Percentiles rank a stretch among this genome's conserved stretches.
phyloP scores from a whole-genome alignment of 2,888 invertebrate species.

The Callosobruchus maculatus region DNA sequence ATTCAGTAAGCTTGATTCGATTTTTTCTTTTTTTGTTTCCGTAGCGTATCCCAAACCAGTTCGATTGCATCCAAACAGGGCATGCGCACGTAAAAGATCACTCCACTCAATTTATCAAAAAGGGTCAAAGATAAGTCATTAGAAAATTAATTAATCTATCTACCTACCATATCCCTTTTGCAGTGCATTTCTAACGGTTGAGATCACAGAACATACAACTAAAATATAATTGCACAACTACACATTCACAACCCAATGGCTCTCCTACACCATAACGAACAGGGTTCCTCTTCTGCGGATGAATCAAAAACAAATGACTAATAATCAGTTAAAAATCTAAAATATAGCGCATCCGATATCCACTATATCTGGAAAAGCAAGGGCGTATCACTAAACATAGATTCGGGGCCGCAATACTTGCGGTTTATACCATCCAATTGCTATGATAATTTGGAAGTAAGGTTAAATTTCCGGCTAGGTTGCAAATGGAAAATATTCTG shows the following conservation, averaged over 20 bases:
- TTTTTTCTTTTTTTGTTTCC: too few relatives aligned
- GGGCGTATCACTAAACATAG: neutral
- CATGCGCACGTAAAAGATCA: too few relatives aligned
- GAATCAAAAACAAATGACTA: slow-evolving; percentile 15
- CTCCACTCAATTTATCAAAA: too few relatives aligned
- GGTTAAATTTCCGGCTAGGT: too few relatives aligned
- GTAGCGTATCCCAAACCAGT: too few relatives aligned
- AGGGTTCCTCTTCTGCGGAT: slow-evolving; percentile 4
- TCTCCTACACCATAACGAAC: neutral
- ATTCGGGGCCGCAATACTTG: neutral
- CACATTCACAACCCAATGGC: slow-evolving; percentile 1
- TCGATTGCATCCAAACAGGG: too few relatives aligned
- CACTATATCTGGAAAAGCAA: neutral
- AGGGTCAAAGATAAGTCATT: too few relatives aligned
- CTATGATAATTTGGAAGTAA: too few relatives aligned
- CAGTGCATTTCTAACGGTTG: neutral
- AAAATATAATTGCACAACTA: neutral
- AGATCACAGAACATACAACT: neutral
- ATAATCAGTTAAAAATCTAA: slow-evolving; percentile 13
- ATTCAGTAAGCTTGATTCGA: too few relatives aligned
- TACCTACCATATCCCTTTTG: neutral
- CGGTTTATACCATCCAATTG: too few relatives aligned
- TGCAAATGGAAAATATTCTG: too few relatives aligned
- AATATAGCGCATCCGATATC: slow-evolving; percentile 11
- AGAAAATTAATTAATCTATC: too few relatives aligned